Conservation (phyloP, 2,888 invertebrate species). For the Trachelus stipa region DNA sequence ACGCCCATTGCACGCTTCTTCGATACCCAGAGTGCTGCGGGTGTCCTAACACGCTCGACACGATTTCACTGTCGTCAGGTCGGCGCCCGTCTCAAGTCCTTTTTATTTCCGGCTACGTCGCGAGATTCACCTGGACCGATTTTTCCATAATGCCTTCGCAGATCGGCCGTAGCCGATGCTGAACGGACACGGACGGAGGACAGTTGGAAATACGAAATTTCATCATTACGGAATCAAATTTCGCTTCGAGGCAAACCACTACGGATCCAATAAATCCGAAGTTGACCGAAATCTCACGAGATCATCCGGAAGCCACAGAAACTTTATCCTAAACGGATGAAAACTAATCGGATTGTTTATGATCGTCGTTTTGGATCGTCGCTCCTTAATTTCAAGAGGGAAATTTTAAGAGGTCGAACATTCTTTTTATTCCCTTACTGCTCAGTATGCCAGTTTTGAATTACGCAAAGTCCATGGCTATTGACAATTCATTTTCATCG, state of each 20-base stretch:
- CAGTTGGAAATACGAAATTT: not conserved
- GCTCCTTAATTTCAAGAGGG: not conserved
- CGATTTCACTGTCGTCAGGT: constrained; percentile 6
- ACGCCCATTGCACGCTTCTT: constrained; percentile 32
- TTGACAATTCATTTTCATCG: not conserved
- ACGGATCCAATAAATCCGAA: not conserved
- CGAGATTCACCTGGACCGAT: not conserved
- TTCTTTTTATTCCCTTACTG: not conserved
- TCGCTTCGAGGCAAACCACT: not conserved
- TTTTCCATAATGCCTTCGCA: not conserved
- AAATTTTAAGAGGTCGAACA: not conserved
- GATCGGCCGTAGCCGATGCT: not conserved
- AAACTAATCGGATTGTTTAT: not conserved
- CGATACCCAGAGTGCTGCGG: constrained; percentile 13
- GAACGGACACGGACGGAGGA: not conserved
- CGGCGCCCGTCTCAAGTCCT: constrained; percentile 3
- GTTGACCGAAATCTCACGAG: not conserved
- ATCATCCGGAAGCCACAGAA: not conserved
- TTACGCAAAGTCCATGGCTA: not conserved
- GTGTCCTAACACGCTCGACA: not conserved
- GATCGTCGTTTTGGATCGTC: not conserved
- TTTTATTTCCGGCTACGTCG: not conserved
- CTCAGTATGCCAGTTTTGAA: not conserved
- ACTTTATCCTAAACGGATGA: not conserved
- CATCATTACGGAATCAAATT: not conserved